Evolutionary conservation across 2,797 vertebrate species (phyloP), one percentile per base, ranked within the genome.

Genomic region (Huso huso): DNA sequence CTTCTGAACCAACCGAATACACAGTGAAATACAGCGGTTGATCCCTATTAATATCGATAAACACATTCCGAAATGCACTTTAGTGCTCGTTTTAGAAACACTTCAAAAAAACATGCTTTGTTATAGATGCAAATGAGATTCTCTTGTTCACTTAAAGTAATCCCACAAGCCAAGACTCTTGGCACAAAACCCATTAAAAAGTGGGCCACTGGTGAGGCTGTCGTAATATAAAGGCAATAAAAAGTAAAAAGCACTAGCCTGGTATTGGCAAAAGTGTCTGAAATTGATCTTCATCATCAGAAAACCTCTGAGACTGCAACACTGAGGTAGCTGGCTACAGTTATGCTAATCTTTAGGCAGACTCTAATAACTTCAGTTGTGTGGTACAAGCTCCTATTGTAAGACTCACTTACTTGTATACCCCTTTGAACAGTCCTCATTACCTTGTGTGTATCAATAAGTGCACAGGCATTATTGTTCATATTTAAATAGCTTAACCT

Each of bases 61-160:
- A 67, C 6, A 67, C 10, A 66, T 48, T 49, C 52, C 52, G 2
- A 53, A 53, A 53, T 62, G 15, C 18, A 67, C 52, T 51, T 60
- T 51, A 55, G 77, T 81, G 79, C 73, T 69, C 70, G 73, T 80
- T 72, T 76, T 82, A 83, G 83, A 83, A 73, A 53, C 72, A 74
- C 77, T 81, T 84, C 76, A 78, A 78, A 72, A 61, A 74, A 83
- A 77, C 74, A 6, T 60, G 69, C 75, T 76, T 83, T 59, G 75
- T 87, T 85, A 82, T 74, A 75, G 73, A 87, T 87, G 85, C 57
- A 84, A 86, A 88, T 87, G 67, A 82, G 73, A 81, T 81, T 81
- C 79, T 73, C 70, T 77, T 73, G 74, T 76, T 71, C 77, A 70
- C 71, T 78, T 76, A 69, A 70, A 69, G 69, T 62, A 64, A 48